phyloP scores from a whole-genome alignment of 2,797 vertebrate species.

The Eupleurogrammus muticus region DNA sequence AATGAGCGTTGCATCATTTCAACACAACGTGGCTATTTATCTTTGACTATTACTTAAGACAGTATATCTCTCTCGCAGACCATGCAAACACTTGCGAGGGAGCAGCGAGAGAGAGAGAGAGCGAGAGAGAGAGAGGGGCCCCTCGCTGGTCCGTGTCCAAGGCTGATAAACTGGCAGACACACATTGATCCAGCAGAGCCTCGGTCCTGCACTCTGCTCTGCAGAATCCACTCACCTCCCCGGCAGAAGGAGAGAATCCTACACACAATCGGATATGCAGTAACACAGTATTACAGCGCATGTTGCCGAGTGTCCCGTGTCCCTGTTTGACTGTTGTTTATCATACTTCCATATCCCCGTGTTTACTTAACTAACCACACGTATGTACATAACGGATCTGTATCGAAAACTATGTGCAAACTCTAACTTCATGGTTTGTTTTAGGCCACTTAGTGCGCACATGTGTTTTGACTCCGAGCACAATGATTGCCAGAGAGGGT shows the following conservation, averaged over 20 bases:
- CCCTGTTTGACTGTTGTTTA: slow-evolving; percentile 41
- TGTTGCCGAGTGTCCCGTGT: slow-evolving; percentile 12
- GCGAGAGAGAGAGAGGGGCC: slow-evolving; percentile 30
- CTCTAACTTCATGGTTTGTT: slow-evolving; percentile 48
- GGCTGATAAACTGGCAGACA: slow-evolving; percentile 68
- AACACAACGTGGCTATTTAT: slow-evolving; percentile 16
- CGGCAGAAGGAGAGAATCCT: slow-evolving; percentile 29
- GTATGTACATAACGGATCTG: slow-evolving; percentile 43
- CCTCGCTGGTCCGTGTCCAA: slow-evolving; percentile 54
- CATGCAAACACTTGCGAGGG: slow-evolving; percentile 43
- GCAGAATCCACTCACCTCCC: slow-evolving; percentile 32
- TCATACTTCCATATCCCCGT: slow-evolving; percentile 16
- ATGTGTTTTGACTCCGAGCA: slow-evolving; percentile 61
- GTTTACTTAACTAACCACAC: slow-evolving; percentile 43
- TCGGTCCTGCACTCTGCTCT: slow-evolving; percentile 18
- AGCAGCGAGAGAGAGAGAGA: slow-evolving; percentile 28
- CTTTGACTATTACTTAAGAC: slow-evolving; percentile 17
- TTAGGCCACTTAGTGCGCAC: slow-evolving; percentile 42
- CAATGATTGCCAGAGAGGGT: slow-evolving; percentile 50
- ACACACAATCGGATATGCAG: background rate
- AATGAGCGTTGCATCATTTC: slow-evolving; percentile 4
- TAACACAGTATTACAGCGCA: background rate
- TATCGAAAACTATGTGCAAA: slow-evolving; percentile 48
- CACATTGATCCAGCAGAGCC: slow-evolving; percentile 40
- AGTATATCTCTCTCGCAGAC: slow-evolving; percentile 18